Evolutionary conservation across 2,888 invertebrate species (phyloP), one percentile per base, ranked within the genome.

Genomic region (Leptinotarsa rubiginosa): DNA sequence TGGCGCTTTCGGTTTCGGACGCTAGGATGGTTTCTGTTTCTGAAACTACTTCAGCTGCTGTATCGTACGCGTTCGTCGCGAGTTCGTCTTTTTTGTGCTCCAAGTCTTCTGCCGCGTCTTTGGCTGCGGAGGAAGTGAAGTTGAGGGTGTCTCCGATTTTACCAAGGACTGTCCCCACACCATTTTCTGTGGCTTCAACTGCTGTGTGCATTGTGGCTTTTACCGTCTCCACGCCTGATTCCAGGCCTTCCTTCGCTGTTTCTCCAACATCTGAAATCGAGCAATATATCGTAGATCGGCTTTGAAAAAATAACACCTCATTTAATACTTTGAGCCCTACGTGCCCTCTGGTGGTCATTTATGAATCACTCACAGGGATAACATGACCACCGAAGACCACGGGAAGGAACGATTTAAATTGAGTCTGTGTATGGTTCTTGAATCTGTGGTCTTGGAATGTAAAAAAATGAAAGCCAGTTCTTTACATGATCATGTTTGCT

Each of bases 1-100:
- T 81, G 12, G 80, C 79, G 67, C 81, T 80, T 64, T 84, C 86
- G 1, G 81, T 80, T 82, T 87, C 86, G 2, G 86, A 85, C 10
- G 83, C 83, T 62, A 86, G 66, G 1, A 86, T 84, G 2, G 86
- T 87, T 78, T 87, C 87, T 16, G 87, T 85, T 77, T 87, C 85
- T 3, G 87, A 87, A 15, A 86, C 83, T 16, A 84, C 86, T 78
- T 87, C 87, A 15, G 81, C 80, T 4, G 83, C 78, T 10, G 78
- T 76, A 66, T 86, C 86, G 20, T 82, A 75, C 5, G 79, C 79
- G 72, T 81, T 83, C 47, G 81, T 79, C 1, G 81, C 22, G 4
- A 81, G 76, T n/a, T 87, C 84, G 47, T 84, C 84, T 25, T 79
- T 79, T 65, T 71, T 77, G 18, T 82, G 76, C 31, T 82, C 82